Evolutionary conservation across 2,797 vertebrate genomes (phyloP).

Genomic region (Labeo calbasu): DNA sequence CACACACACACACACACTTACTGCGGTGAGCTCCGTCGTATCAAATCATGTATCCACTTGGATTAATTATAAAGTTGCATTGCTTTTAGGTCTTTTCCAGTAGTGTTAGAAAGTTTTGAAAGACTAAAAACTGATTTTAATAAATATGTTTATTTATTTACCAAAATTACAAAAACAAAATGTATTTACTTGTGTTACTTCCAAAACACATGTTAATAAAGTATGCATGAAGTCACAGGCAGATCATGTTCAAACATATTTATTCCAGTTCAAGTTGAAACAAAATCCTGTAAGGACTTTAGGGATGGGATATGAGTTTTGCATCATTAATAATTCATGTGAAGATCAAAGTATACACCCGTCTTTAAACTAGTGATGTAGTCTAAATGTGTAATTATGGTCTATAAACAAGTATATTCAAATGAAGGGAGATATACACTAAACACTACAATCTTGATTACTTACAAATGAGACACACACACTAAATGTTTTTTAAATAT

Average conservation of each 20-base stretch:
- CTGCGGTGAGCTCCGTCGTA: background rate
- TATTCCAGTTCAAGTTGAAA: conserved; percentile 26
- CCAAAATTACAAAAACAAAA: background rate
- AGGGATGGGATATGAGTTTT: background rate
- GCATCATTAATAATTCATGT: conserved; percentile 8
- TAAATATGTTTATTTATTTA: background rate
- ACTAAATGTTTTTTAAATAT: background rate
- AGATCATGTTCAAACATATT: conserved; percentile 23
- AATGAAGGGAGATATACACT: background rate
- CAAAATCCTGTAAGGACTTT: background rate
- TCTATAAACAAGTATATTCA: background rate
- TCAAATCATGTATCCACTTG: background rate
- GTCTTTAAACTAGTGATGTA: background rate
- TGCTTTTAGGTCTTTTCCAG: background rate
- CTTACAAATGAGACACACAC: conserved; percentile 6
- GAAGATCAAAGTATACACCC: conserved; percentile 6
- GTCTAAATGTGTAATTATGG: conserved; percentile 13
- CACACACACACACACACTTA: conserved; percentile 27
- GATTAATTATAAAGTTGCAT: background rate
- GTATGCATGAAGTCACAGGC: conserved; percentile 24
- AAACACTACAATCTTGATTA: background rate
- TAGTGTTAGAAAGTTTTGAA: background rate
- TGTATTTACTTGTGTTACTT: background rate
- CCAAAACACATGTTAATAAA: conserved; percentile 15
- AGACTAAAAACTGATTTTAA: background rate